A percentile compares a stretch with the other conserved stretches of the same genome.
Evolutionary conservation across 2,113 vertebrate species (phyloP).

Genomic region (Psettodes erumei): DNA sequence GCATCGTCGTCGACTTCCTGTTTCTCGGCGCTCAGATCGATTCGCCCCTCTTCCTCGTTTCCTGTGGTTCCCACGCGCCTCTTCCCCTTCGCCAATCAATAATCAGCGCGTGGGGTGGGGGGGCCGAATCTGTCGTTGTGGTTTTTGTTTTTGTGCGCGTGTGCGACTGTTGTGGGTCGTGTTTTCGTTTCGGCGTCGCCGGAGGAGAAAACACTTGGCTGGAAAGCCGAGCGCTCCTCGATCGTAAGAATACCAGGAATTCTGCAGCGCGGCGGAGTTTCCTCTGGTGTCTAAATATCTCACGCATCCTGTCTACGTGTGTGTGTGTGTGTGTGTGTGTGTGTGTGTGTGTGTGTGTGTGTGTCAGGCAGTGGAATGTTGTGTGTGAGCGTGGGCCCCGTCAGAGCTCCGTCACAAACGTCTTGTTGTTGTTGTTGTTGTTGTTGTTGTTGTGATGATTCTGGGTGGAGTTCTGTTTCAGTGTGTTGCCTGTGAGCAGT

Average conservation of each 20-base stretch:
- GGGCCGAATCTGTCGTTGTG: too few species aligned
- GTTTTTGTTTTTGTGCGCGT: too few species aligned
- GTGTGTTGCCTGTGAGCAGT: background rate
- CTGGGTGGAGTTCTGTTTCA: too few species aligned
- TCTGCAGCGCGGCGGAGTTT: constrained; percentile 55
- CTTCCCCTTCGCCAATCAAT: too few species aligned
- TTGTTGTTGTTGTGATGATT: too few species aligned
- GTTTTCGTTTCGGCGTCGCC: background rate
- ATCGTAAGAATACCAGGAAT: constrained; percentile 70
- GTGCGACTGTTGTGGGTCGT: background rate
- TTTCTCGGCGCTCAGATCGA: too few species aligned
- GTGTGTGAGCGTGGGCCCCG: constrained; percentile 50
- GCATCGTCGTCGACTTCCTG: too few species aligned
- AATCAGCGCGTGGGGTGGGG: too few species aligned
- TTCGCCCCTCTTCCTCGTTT: too few species aligned
- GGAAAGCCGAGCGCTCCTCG: too few species aligned
- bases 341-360: constrained; percentile 10
- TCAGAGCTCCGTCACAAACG: constrained; percentile 17
- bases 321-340: constrained; percentile 12
- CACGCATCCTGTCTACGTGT: constrained; percentile 61
- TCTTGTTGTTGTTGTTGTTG: too few species aligned
- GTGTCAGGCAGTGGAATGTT: constrained; percentile 49
- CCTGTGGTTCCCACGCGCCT: too few species aligned
- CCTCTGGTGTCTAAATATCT: constrained; percentile 68
- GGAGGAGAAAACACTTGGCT: constrained; percentile 24